Evolutionary conservation across 2,113 vertebrate genomes (phyloP), one percentile per base, ranked within the genome.

Genomic region (Mustela nigripes): DNA sequence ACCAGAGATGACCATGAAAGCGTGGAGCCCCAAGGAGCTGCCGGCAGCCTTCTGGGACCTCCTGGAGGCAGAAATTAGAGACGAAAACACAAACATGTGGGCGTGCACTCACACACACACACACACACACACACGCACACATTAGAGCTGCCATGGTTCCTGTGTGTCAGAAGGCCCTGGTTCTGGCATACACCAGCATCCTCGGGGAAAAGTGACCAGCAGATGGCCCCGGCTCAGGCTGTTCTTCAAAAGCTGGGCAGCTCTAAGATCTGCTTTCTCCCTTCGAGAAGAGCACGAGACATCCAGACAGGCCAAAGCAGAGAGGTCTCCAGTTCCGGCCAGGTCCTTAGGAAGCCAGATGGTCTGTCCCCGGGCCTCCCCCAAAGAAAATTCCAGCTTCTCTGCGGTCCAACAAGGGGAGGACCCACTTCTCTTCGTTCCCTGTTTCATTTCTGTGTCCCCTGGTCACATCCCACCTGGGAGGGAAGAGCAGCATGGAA

Each of bases 181-280:
- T 15, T 39, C 71, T 15, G 2, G n/a, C 1, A 8, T 21, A n/a
- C 18, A 7, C 0, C 0, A 2, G 2, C 7, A 5, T 42, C 12
- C 18, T 11, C 2, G 0, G 36, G 1, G 48, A 67, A 76, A 48
- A 26, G 28, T 21, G 24, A 26, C 36, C 67, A 10, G 65, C 42
- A 33, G 24, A 12, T 0, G 5, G n/a, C 39, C 50, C 89, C 48
- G 8, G 2, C 5, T 24, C 39, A 36, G 58, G 16, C 67, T 31
- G 26, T 4, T 86, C 86, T 86, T 85, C 87, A 50, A 91, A 74
- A 78, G 33, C 58, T 21, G 48, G 45, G 91, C 11, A n/a, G 79
- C 36, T 24, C 67, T 36, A 22, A 71, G 93, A 45, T 24, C 69
- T 6, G 33, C 11, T 48, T 78, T 65, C 50, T 58, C 65, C 28